A percentile compares a stretch with the other conserved stretches of the same genome.
phyloP scores from a whole-genome alignment of 2,888 invertebrate genomes.

The Exocentrus adspersus region DNA sequence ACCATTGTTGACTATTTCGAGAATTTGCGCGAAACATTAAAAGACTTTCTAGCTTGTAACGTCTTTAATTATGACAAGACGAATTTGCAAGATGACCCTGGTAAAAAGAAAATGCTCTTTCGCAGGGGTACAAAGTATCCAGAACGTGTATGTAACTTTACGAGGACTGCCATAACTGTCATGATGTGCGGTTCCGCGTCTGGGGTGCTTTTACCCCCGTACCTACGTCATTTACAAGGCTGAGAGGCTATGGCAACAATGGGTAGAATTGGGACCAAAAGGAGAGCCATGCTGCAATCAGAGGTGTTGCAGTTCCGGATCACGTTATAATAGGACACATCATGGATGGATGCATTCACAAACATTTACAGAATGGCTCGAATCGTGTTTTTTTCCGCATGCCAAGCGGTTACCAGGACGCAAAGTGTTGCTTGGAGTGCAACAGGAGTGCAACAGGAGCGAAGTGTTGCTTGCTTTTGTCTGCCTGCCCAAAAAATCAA shows the following conservation, averaged over 20 bases:
- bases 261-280: conserved; percentile 53
- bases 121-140: conserved; percentile 25
- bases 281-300: conserved; percentile 43
- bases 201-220: conserved; percentile 51
- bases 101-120: conserved; percentile 37
- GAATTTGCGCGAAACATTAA: conserved; percentile 36
- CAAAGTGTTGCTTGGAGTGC: conserved; percentile 58
- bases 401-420: conserved; percentile 6
- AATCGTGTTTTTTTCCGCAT: conserved; percentile 9
- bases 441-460: conserved; percentile 17
- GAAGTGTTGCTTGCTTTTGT: conserved; percentile 18
- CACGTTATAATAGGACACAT: too few species aligned
- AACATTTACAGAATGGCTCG: too few species aligned
- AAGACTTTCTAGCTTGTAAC: conserved; percentile 29
- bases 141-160: conserved; percentile 41
- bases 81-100: conserved; percentile 37
- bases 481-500: conserved; percentile 10
- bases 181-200: conserved; percentile 54
- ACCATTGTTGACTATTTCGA: conserved; percentile 38
- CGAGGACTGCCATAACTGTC: conserved; percentile 43
- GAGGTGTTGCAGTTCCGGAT: too few species aligned
- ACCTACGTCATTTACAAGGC: conserved; percentile 45
- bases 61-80: conserved; percentile 30
- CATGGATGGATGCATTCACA: too few species aligned
- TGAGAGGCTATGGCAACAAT: conserved; percentile 47